Conservation (phyloP, 2,888 invertebrate genomes). For the Drosophila anomalipes region DNA sequence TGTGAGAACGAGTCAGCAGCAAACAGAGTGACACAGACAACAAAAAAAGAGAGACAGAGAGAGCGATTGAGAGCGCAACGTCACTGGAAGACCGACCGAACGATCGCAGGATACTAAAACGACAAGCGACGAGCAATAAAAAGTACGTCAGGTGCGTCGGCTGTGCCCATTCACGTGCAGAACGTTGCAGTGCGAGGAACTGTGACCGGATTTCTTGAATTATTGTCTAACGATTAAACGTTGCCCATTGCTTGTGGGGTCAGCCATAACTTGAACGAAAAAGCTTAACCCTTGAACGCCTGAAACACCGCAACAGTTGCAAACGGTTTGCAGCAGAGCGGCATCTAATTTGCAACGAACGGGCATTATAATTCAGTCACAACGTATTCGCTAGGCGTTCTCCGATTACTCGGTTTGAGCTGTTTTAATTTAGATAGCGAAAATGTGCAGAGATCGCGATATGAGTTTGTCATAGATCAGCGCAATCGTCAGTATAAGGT, state of each 20-base stretch:
- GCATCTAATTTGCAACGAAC: conserved; percentile 59
- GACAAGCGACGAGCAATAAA: conserved; percentile 35
- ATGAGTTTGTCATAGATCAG: conserved; percentile 86
- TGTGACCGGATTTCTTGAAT: conserved; percentile 8
- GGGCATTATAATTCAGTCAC: conserved; percentile 84
- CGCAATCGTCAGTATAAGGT: conserved; percentile 85
- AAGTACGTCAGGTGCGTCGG: conserved; percentile 59
- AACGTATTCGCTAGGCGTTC: conserved; percentile 85
- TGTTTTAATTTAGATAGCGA: conserved; percentile 84
- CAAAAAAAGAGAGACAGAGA: neutral
- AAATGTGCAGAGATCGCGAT: conserved; percentile 86
- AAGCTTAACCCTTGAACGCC: neutral
- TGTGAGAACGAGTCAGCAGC: conserved; percentile 28
- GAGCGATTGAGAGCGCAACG: conserved; percentile 25
- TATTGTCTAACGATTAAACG: conserved; percentile 1
- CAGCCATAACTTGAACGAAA: neutral
- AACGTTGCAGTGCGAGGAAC: conserved; percentile 50
- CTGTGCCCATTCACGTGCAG: conserved; percentile 51
- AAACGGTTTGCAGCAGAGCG: conserved; percentile 53
- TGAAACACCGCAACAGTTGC: conserved; percentile 58
- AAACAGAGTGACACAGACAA: conserved; percentile 13
- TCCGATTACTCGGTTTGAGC: conserved; percentile 84
- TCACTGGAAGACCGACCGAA: conserved; percentile 49
- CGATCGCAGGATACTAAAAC: conserved; percentile 66
- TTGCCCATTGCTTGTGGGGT: neutral